Evolutionary conservation across 2,113 vertebrate species (phyloP).

Genomic region (Sylvia atricapilla): DNA sequence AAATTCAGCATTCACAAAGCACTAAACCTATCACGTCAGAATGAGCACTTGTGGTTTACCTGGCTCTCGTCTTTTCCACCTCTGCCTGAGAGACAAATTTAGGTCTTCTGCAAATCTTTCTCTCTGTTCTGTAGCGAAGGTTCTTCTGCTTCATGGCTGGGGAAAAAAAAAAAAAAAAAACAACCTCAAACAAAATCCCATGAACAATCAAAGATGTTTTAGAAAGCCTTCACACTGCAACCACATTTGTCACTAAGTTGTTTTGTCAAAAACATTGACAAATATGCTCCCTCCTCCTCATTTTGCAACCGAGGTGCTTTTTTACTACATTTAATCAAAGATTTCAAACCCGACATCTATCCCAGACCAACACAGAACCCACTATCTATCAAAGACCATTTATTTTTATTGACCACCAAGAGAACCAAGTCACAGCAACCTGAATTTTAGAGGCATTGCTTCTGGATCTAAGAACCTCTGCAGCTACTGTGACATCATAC

Average conservation of each 20-base stretch:
- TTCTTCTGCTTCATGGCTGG: constrained; percentile 84
- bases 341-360: neutral
- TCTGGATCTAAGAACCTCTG: neutral
- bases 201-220: neutral
- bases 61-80: constrained; percentile 55
- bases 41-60: constrained; percentile 3
- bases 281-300: neutral
- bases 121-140: constrained; percentile 66
- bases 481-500: neutral
- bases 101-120: constrained; percentile 80
- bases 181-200: neutral
- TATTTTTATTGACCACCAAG: neutral
- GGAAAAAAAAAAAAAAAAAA: neutral
- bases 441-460: neutral
- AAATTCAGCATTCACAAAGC: neutral
- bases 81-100: constrained; percentile 77
- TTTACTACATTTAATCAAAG: neutral
- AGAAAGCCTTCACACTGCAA: neutral
- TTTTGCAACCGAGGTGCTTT: neutral
- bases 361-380: neutral
- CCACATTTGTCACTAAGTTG: neutral
- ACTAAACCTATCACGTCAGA: neutral
- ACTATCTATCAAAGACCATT: neutral
- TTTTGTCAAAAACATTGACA: neutral
- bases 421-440: neutral